Base-by-base conservation (phyloP, 2,888 invertebrate genomes). In the Hetaerina titia region DNA sequence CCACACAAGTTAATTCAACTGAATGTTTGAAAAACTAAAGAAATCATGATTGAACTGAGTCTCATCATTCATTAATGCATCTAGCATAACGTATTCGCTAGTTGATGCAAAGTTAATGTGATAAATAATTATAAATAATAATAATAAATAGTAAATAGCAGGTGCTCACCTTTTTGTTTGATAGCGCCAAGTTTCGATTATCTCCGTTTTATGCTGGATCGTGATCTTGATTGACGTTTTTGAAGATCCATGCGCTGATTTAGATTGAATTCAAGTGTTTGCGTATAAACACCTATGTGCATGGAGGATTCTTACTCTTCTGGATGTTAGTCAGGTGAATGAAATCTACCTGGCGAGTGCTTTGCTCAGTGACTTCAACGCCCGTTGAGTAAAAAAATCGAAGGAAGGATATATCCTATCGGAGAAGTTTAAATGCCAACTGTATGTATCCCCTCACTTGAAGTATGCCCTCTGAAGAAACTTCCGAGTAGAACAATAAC, bases 341-440 rank as follows among this genome's bases (percentile, higher is more conserved):
- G 9, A 22, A 81, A 31, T 81, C 81, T 81, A 13, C 31, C 9
- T 5, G 81, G 31, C 81, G 81, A 25, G 81, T 81, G 81, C 31
- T 81, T 25, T 15, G 81, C 81, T 81, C 81, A 31, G 81, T 81
- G 81, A 81, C 81, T 81, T 81, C 81, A 81, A 81, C 31, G 81
- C 22, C 81, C 81, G 81, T 15, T 31, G 31, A 2, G 22, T 45
- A 81, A 31, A n/a, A 81, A 69, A 69, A 81, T 81, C 81, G 81
- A 31, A 31, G 81, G 25, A 31, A 11, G 81, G 9, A 81, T 81
- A 31, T 31, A 81, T 81, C 81, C 81, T 81, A 31, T 81, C 81
- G 81, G 81, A 22, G 81, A 11, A 31, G 25, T 81, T 81, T 25
- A 81, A 81, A 31, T 25, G 31, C 81, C 81, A 81, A 31, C 81